These are phyloP conservation scores for Pollenia labialis DNA, from an alignment of 2,888 invertebrate species.

Conservation along the genomic window DNA sequence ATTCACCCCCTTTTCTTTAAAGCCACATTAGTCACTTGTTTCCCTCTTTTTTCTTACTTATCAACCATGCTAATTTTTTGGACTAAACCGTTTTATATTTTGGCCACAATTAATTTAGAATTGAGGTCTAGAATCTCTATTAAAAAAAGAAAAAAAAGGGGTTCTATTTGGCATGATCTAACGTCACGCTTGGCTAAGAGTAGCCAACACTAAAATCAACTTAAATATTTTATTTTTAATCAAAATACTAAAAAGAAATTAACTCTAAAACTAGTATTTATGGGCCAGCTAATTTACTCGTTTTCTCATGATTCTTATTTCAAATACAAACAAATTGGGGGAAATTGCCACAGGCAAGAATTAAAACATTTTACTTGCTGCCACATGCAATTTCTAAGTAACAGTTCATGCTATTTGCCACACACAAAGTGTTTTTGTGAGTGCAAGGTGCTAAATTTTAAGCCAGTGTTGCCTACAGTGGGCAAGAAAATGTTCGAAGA, in stretches of 20 bases:
- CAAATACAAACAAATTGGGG: conserved; percentile 47
- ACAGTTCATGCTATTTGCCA: background rate
- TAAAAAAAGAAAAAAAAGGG: background rate
- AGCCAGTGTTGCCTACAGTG: conserved; percentile 28
- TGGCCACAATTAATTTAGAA: conserved; percentile 4
- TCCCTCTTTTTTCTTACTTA: background rate
- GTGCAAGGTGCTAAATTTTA: conserved; percentile 12
- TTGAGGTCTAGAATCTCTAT: background rate
- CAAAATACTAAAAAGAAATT: conserved; percentile 12
- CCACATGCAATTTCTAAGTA: conserved; percentile 49
- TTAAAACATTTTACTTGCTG: conserved; percentile 14
- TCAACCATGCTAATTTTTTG: conserved; percentile 37
- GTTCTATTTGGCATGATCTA: conserved; percentile 40
- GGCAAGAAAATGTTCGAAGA: background rate
- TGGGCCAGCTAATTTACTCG: conserved; percentile 10
- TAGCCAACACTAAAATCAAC: conserved; percentile 16
- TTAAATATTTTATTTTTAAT: conserved; percentile 1
- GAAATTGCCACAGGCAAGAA: conserved; percentile 42
- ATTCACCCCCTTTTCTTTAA: background rate
- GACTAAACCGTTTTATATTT: conserved; percentile 2
- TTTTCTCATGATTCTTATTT: conserved; percentile 10
- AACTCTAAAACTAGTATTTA: conserved; percentile 20
- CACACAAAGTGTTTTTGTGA: conserved; percentile 1
- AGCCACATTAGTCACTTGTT: background rate
- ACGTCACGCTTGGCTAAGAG: conserved; percentile 50